These are phyloP conservation scores for Polydrusus cervinus DNA, from an alignment of 2,888 invertebrate genomes.

Conservation along the genomic window DNA sequence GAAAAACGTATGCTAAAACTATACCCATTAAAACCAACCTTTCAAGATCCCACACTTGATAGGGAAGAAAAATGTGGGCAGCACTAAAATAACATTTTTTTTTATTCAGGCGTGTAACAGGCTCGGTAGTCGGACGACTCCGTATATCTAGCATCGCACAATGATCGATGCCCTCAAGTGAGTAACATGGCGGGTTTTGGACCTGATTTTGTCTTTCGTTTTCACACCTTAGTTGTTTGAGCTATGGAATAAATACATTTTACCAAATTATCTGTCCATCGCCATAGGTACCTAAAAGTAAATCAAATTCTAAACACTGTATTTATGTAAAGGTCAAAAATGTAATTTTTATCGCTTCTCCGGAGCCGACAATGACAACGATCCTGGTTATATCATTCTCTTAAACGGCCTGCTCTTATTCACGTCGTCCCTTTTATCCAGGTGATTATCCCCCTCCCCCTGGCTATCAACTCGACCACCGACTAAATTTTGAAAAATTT, in stretches of 20 bases:
- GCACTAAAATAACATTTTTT: conserved; percentile 47
- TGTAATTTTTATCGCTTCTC: no score
- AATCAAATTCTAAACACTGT: no score
- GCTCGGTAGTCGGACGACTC: conserved; percentile 43
- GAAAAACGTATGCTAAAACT: conserved; percentile 14
- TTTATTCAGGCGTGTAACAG: conserved; percentile 45
- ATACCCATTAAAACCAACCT: conserved; percentile 44
- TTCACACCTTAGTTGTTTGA: conserved; percentile 15
- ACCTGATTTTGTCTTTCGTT: conserved; percentile 31
- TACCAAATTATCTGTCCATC: no score
- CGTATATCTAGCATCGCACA: conserved; percentile 44
- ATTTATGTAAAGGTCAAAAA: no score
- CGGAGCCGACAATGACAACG: no score
- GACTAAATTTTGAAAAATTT: no score
- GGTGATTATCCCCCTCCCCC: no score
- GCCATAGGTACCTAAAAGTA: no score
- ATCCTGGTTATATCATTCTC: no score
- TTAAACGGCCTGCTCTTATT: no score
- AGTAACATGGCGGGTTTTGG: conserved; percentile 33
- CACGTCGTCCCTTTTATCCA: no score
- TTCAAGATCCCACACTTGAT: conserved; percentile 45
- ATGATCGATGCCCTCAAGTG: conserved; percentile 41
- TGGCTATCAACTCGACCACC: no score
- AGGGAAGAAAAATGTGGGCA: conserved; percentile 49
- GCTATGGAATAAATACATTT: neutral